A percentile compares a stretch with the other conserved stretches of the same genome.
phyloP scores from a whole-genome alignment of 2,888 invertebrate genomes.

The Netelia virgata region DNA sequence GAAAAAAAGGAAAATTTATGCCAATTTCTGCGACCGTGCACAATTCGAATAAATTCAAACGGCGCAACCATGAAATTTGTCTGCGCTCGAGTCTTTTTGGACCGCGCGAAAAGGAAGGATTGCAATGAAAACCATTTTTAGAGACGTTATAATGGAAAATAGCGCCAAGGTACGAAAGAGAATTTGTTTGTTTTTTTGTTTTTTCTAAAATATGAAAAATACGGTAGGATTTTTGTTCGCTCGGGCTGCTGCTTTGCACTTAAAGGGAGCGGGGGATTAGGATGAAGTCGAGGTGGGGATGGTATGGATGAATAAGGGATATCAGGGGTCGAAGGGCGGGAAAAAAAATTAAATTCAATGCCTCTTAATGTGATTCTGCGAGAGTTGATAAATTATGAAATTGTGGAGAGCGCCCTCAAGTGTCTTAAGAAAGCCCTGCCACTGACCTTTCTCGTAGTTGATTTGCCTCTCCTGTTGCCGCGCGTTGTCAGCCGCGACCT shows the following conservation, averaged over 20 bases:
- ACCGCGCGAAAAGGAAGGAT: slow-evolving; percentile 23
- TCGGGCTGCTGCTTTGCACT: slow-evolving; percentile 25
- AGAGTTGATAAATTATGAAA: slow-evolving; percentile 84
- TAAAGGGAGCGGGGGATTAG: background rate
- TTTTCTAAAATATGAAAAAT: slow-evolving; percentile 15
- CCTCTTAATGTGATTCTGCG: slow-evolving; percentile 83
- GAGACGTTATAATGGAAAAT: slow-evolving; percentile 37
- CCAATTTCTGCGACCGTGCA: slow-evolving; percentile 31
- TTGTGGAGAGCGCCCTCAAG: slow-evolving; percentile 84
- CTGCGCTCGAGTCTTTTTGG: slow-evolving; percentile 17
- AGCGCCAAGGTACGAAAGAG: slow-evolving; percentile 21
- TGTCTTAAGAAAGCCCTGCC: slow-evolving; percentile 84
- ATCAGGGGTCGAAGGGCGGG: background rate
- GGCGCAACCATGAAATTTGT: slow-evolving; percentile 21
- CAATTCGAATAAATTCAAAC: slow-evolving; percentile 14
- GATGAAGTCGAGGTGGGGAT: too few species aligned
- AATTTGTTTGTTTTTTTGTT: slow-evolving; percentile 4
- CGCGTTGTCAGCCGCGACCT: slow-evolving; percentile 99
- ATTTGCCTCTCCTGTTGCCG: slow-evolving; percentile 98
- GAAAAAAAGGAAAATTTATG: slow-evolving; percentile 11
- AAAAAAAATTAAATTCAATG: slow-evolving; percentile 73
- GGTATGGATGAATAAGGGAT: too few species aligned
- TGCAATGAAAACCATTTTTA: slow-evolving; percentile 20
- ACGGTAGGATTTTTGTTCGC: slow-evolving; percentile 22
- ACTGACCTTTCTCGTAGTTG: slow-evolving; percentile 97